Base-by-base conservation (phyloP, 2,113 vertebrate species). In the Hystrix cristata region DNA sequence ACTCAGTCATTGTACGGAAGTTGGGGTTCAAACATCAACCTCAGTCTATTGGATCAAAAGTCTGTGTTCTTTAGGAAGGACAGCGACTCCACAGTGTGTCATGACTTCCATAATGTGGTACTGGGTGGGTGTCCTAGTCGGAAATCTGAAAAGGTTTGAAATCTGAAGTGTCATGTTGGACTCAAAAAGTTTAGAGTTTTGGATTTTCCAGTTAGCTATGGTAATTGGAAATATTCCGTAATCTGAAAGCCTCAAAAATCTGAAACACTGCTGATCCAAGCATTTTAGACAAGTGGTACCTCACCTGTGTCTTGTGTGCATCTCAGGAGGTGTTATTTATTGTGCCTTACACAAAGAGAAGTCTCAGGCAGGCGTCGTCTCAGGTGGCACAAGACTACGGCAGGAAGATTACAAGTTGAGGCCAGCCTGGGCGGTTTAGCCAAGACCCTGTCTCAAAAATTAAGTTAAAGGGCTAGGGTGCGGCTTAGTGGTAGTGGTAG, bases 101-200 rank as follows among this genome's bases (percentile, higher is more conserved):
- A 0, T 31, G 15, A 60, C 51, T 84, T 12, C 2, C 7, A 0
- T 43, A 19, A 59, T 7, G 27, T 21, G 51, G 12, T 55, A 0
- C 34, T 51, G n/a, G 34, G 27, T 18, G 46, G 23, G 8, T 31
- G 14, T 34, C n/a, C 18, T 7, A 3, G 14, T 81, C 34, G 5
- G 13, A 82, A n/a, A 60, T 25, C 46, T 16, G 12, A 65, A 80
- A 71, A 27, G 12, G 43, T 18, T 12, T 13, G 25, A 46, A 60
- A 31, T 88, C 53, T 62, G 43, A 51, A 48, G 5, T 3, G 16
- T 57, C 67, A n/a, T 65, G 29, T 55, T 34, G 4, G 21, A 34
- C 6, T 76, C 67, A 34, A 23, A 23, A 74, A 55, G 31, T 90
- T 46, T 31, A 15, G 12, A 2, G 16, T 38, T 78, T 90, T 7